Base-by-base conservation (phyloP, 2,797 vertebrate species). In the Poecilia gillii region DNA sequence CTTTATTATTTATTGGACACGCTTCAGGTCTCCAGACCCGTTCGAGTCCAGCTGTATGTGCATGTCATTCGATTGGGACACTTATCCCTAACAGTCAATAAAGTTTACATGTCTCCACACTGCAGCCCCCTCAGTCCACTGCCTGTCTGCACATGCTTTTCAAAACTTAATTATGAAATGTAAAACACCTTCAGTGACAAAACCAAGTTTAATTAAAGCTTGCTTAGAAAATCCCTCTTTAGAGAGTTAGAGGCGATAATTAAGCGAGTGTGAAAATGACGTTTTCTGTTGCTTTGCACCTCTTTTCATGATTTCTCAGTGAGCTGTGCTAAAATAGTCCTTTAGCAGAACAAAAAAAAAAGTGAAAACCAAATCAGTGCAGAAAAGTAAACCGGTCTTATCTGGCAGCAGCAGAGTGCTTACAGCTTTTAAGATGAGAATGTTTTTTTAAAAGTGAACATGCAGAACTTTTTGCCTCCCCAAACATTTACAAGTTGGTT, bases 231-330 rank as follows among this genome's bases (percentile, higher is more conserved):
- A 90, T 82, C 84, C 73, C 85, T 76, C 88, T 49, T 47, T 43
- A 8, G 86, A 88, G 82, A 71, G 88, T 88, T 80, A 3, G 77
- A 91, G 79, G 91, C 85, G 92, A 92, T 91, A 95, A 94, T 93
- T 86, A 94, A 91, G 86, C 78, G 81, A 88, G 77, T 76, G 84
- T 64, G 86, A 88, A 90, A 90, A 90, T 84, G 47, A 89, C 74
- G 87, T 81, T 74, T 81, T 71, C 85, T 53, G 28, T 86, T 83
- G 77, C 84, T 80, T 64, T 70, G 53, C 72, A 1, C 68, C 84
- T 79, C n/a, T 45, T 57, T 28, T 62, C 12, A 51, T 53, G 68
- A 74, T 71, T 75, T 55, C 62, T 74, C 73, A 36, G 75, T 41
- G n/a, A 75, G 79, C 45, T 76, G 59, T 76, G 80, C 74, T 84